phyloP scores from a whole-genome alignment of 2,113 vertebrate genomes.

The zebrafish (Danio rerio) region GRCz12tu NC_133192.1:39321501-39322000 shows the following conservation, averaged over 20 bases:
- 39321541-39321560: too few relatives aligned
- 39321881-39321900: not conserved
- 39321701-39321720: not conserved
- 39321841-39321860: slow-evolving; percentile 43
- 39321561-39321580: too few relatives aligned
- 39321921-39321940: not conserved
- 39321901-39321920: not conserved
- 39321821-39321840: slow-evolving; percentile 46
- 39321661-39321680: not conserved
- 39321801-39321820: slow-evolving; percentile 27
- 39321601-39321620: not conserved
- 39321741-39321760: slow-evolving; percentile 11
- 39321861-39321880: not conserved
- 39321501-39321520: too few relatives aligned
- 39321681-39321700: not conserved
- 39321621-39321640: not conserved
- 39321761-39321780: slow-evolving; percentile 1
- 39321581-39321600: too few relatives aligned
- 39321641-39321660: not conserved
- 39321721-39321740: not conserved
- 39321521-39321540: too few relatives aligned
- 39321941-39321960: slow-evolving; percentile 7
- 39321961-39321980: not conserved
- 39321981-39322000: not conserved
- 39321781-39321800: slow-evolving; percentile 20